Evolutionary conservation across 2,113 vertebrate genomes (phyloP).

Genomic region (Aptenodytes patagonicus): DNA sequence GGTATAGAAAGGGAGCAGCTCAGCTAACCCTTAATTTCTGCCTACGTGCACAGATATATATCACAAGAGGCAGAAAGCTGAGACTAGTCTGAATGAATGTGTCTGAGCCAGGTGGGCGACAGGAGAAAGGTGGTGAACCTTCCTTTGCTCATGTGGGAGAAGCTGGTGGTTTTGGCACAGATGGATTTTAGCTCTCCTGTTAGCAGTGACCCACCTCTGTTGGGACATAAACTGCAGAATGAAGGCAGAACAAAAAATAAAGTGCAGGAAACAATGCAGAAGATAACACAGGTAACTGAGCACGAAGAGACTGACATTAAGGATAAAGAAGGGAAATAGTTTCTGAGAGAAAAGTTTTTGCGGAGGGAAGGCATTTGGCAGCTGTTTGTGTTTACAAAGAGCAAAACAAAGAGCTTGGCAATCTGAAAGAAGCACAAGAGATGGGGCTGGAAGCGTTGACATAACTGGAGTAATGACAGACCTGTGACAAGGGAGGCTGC

Average conservation of each 20-base stretch:
- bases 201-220: not conserved
- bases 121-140: not conserved
- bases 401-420: not conserved
- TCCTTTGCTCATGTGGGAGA: not conserved
- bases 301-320: not conserved
- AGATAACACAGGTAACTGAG: not conserved
- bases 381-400: not conserved
- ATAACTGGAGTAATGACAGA: not conserved
- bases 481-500: not conserved
- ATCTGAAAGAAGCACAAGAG: not conserved
- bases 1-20: not conserved
- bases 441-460: not conserved
- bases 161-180: not conserved
- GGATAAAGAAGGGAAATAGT: not conserved
- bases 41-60: not conserved
- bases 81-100: not conserved
- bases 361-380: not conserved
- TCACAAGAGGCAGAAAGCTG: not conserved
- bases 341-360: not conserved
- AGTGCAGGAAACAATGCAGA: not conserved
- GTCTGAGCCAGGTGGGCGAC: too few relatives aligned
- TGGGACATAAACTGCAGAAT: not conserved
- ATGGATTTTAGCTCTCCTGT: not conserved
- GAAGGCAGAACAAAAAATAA: not conserved
- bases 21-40: not conserved